Percentiles rank a stretch among this genome's conserved stretches.
phyloP scores from a whole-genome alignment of 2,888 invertebrate genomes.

The Volucella inanis region DNA sequence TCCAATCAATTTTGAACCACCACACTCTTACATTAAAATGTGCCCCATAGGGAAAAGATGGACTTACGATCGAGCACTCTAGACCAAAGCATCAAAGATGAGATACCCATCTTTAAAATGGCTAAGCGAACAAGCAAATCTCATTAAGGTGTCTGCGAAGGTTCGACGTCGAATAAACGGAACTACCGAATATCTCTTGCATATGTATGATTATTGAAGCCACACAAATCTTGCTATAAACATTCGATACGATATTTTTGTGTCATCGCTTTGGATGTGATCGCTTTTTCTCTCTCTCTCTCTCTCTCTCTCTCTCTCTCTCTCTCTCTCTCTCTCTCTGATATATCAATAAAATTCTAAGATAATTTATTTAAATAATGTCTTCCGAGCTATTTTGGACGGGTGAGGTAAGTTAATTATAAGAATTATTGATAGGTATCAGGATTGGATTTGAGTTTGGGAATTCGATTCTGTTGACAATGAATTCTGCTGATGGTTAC shows the following conservation, averaged over 20 bases:
- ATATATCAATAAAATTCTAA: slow-evolving; percentile 67
- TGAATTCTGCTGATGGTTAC: slow-evolving; percentile 13
- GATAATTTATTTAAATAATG: slow-evolving; percentile 72
- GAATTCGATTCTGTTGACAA: slow-evolving; percentile 45
- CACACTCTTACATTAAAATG: slow-evolving; percentile 13
- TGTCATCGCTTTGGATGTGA: slow-evolving; percentile 51
- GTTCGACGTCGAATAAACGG: slow-evolving; percentile 72
- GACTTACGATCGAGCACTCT: slow-evolving; percentile 63
- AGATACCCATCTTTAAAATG: slow-evolving; percentile 82
- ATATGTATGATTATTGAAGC: slow-evolving; percentile 73
- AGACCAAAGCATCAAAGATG: slow-evolving; percentile 64
- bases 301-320: neutral
- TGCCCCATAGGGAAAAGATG: slow-evolving; percentile 43
- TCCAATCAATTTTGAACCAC: slow-evolving; percentile 73
- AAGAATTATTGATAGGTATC: slow-evolving; percentile 73
- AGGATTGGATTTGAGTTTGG: slow-evolving; percentile 66
- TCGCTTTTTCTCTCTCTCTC: slow-evolving; percentile 2
- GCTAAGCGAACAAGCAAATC: slow-evolving; percentile 83
- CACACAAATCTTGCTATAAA: slow-evolving; percentile 69
- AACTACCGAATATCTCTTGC: slow-evolving; percentile 72
- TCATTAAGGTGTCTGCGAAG: slow-evolving; percentile 79
- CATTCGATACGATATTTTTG: slow-evolving; percentile 42
- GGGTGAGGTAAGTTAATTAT: slow-evolving; percentile 71
- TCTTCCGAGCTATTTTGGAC: slow-evolving; percentile 60
- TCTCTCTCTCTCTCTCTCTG: slow-evolving; percentile 16